Evolutionary conservation across 2,113 vertebrate species (phyloP), one percentile per base, ranked within the genome.

Genomic region (Electrona antarctica): DNA sequence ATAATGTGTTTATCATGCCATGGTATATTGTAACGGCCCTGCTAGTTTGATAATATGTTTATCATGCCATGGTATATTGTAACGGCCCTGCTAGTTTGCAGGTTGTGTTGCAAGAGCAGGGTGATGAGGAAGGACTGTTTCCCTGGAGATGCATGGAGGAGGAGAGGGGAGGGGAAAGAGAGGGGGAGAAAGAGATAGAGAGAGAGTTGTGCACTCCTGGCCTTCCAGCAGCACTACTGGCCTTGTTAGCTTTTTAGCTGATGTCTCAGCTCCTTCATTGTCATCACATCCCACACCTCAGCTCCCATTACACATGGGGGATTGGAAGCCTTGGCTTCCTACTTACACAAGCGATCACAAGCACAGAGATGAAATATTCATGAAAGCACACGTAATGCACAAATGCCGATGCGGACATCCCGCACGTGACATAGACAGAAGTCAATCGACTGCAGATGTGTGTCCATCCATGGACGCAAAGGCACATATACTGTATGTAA

Each of bases 211-310:
- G 51, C 64, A 29, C 48, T 9, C 59, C 67, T 14, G 64, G 60
- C 52, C 14, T 7, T 55, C 12, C 52, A 46, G 14, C 11, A 66
- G 74, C 76, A 77, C 67, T 59, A 0, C 49, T 46, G 80, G 78
- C 81, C 86, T 83, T 84, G 87, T 90, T 87, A 88, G 78, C 81
- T 7, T 10, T 21, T 10, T 21, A 72, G 74, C 74, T 73, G 60
- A 77, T 59, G 46, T 58, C 73, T 82, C 51, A 10, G 74, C 77
- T 74, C 33, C 60, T 74, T 63, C 8, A 45, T 69, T 83, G 61
- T 61, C 55, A 60, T 59, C 51, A 41, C 33, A 41, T 47, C 48
- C 6, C 68, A 69, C 75, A 77, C 74, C 11, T 69, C 59, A 56
- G 58, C 79, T 67, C 55, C 47, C 64, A 82, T 79, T 79, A 77